Evolutionary conservation across 2,888 invertebrate species (phyloP), one percentile per base, ranked within the genome.

Genomic region (Germaria angustata): DNA sequence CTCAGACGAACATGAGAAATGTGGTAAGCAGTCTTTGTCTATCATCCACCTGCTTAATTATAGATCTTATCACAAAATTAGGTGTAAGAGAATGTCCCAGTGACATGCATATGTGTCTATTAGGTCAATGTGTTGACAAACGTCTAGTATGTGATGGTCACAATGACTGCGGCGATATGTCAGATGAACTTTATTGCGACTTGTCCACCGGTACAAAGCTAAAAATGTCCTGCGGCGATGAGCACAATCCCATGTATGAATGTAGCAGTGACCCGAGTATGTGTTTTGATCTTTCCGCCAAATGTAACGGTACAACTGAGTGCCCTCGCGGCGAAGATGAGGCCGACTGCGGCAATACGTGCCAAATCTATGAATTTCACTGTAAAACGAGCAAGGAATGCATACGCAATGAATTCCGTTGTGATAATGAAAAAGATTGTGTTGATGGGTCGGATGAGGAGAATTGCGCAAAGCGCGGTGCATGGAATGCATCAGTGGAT

Each of bases 291-390:
- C 57, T 86, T 1, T 72, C 84, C 2, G 87, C 34, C 75, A 94
- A 94, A 32, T 95, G 95, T 87, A 93, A 95, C 87, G 92, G 93
- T 13, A 93, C 92, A 5, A 87, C 92, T 0, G 95, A 96, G 79
- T 96, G 96, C 86, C 94, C 95, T 0, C 92, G 93, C 0, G 93
- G 93, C 2, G 95, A 95, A 78, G 96, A 96, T 85, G 96, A 96
- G 87, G 88, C 90, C 1, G 92, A 92, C 28, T 95, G 95, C 85
- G 91, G 88, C 0, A 89, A 87, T 3, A 59, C 86, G n/a, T 94
- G 94, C 85, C 92, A 84, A 94, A 95, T 89, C 86, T 89, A 22
- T 92, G 94, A 91, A 92, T 95, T 93, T 88, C 93, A 93, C 75
- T 97, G 97, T 87, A 89, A 90, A 3, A 92, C 93, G 71, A 94